Conservation (phyloP, 2,113 vertebrate species). For the Regulus satrapa region DNA sequence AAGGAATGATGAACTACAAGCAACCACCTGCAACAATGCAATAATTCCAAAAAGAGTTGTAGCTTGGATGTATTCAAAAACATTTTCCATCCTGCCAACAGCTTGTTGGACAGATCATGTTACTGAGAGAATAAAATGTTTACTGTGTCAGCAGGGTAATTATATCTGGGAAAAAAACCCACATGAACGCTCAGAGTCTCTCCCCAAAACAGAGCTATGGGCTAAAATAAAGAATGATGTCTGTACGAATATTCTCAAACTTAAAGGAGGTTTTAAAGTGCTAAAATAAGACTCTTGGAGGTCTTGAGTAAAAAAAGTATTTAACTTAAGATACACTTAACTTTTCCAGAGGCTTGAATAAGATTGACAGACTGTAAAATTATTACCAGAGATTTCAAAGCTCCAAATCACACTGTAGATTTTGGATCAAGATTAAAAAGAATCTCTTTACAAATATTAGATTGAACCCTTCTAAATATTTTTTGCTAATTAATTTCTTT, state of each 20-base stretch:
- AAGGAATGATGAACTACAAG: not conserved
- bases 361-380: not conserved
- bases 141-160: not conserved
- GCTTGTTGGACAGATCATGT: not conserved
- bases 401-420: not conserved
- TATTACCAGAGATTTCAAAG: not conserved
- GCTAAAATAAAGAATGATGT: not conserved
- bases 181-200: not conserved
- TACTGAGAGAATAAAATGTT: not conserved
- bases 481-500: not conserved
- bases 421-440: not conserved
- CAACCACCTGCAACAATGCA: not conserved
- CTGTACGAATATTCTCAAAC: not conserved
- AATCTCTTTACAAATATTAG: not conserved
- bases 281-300: not conserved
- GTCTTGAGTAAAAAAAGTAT: not conserved
- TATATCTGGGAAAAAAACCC: not conserved
- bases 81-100: not conserved
- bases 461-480: not conserved
- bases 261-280: not conserved
- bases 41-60: not conserved
- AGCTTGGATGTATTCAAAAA: not conserved
- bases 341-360: not conserved
- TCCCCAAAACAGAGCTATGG: not conserved
- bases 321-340: not conserved